Percentiles rank a stretch among this genome's conserved stretches.
Conservation (phyloP, 2,113 vertebrate species). For the Elgaria multicarinata region DNA sequence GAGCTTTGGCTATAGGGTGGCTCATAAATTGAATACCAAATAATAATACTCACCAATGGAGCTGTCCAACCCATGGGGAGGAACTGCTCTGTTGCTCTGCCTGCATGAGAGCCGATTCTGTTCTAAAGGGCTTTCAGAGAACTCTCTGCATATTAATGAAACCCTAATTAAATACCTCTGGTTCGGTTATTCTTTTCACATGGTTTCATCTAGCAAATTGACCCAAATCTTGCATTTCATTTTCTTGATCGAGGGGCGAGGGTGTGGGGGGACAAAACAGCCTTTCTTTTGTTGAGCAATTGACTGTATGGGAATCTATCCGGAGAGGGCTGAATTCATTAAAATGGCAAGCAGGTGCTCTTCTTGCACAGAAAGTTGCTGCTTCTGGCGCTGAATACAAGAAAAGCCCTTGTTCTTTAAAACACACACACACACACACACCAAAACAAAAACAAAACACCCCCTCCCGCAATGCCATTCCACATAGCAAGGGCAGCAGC, state of each 20-base stretch:
- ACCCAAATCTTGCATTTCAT: conserved; percentile 68
- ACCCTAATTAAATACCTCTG: conserved; percentile 60
- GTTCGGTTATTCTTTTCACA: conserved; percentile 65
- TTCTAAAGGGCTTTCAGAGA: conserved; percentile 55
- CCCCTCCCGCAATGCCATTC: background rate
- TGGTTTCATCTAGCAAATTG: conserved; percentile 63
- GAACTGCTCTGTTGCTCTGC: background rate
- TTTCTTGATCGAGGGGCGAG: conserved; percentile 56
- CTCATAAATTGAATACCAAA: too few species aligned
- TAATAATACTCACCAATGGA: background rate
- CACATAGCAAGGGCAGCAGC: background rate
- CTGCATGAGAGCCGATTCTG: conserved; percentile 29
- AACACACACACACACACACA: background rate
- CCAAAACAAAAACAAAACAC: background rate
- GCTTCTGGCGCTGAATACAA: conserved; percentile 42
- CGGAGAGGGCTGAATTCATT: conserved; percentile 46
- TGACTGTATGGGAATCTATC: conserved; percentile 63
- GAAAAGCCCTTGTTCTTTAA: conserved; percentile 8
- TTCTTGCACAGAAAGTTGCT: conserved; percentile 47
- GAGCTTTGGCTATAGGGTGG: too few species aligned
- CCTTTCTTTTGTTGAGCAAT: conserved; percentile 64
- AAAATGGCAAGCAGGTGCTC: conserved; percentile 72
- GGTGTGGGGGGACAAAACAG: background rate
- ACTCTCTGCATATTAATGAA: conserved; percentile 54
- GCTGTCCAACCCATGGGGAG: background rate